A percentile compares a stretch with the other conserved stretches of the same genome.
These are phyloP conservation scores for Mamestra configurata DNA, from an alignment of 1,140 invertebrate genomes.

Conservation along the genomic window DNA sequence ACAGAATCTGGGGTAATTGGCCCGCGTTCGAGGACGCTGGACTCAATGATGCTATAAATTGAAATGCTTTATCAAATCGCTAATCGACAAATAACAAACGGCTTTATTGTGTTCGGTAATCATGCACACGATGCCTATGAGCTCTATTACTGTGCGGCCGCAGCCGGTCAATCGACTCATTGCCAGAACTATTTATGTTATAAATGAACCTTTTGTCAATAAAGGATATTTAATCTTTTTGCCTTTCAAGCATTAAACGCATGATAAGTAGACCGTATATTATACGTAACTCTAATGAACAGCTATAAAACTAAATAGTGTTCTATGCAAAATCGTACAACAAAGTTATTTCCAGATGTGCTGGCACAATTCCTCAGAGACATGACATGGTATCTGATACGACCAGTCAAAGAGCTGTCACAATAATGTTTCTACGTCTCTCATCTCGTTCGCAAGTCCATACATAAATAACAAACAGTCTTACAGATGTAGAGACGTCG, in stretches of 20 bases:
- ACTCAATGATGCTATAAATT: conserved; percentile 83
- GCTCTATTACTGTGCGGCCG: conserved; percentile 57
- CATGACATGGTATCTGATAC: conserved; percentile 66
- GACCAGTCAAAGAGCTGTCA: conserved; percentile 72
- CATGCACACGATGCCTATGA: conserved; percentile 65
- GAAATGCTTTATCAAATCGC: conserved; percentile 80
- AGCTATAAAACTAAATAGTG: conserved; percentile 26
- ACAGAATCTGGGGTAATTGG: conserved; percentile 76
- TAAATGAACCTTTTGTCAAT: conserved; percentile 46
- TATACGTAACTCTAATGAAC: neutral
- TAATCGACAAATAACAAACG: conserved; percentile 77
- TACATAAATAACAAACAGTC: conserved; percentile 45
- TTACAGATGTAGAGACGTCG: conserved; percentile 28
- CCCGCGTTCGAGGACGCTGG: conserved; percentile 59
- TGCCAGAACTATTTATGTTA: conserved; percentile 41
- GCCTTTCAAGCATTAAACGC: conserved; percentile 12
- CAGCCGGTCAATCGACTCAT: conserved; percentile 51
- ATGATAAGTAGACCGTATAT: neutral
- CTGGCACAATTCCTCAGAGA: conserved; percentile 73
- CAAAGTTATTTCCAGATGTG: conserved; percentile 46
- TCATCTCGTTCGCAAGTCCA: conserved; percentile 41
- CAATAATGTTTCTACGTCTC: conserved; percentile 67
- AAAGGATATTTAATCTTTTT: neutral
- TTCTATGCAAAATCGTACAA: conserved; percentile 46
- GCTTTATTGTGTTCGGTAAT: conserved; percentile 71